Conservation (phyloP, 2,113 vertebrate species). For the Motacilla tschutschensis region DNA sequence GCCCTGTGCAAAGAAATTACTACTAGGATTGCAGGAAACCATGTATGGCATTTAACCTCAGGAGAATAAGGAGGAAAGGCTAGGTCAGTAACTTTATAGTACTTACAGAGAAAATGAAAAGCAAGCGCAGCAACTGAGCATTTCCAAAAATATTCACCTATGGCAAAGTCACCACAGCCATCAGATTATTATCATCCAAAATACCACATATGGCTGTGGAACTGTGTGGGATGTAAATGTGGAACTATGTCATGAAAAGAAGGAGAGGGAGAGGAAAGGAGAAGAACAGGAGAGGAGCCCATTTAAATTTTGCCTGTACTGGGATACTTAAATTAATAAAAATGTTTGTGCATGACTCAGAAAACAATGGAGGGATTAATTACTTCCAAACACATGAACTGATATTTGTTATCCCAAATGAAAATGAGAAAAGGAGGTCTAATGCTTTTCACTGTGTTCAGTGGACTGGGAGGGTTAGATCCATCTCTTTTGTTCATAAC, state of each 20-base stretch:
- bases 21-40: background rate
- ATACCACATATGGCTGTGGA: background rate
- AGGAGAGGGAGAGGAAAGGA: background rate
- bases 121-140: background rate
- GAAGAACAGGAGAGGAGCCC: background rate
- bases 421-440: background rate
- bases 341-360: slow-evolving; percentile 15
- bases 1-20: background rate
- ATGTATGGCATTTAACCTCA: background rate
- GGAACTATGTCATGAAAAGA: background rate
- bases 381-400: background rate
- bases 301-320: background rate
- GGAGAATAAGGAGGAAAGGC: background rate
- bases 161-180: background rate
- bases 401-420: background rate
- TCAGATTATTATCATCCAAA: background rate
- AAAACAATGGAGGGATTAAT: background rate
- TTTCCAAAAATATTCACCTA: background rate
- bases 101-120: background rate
- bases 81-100: background rate
- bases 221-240: background rate
- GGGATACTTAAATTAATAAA: background rate
- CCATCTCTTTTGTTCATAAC: background rate
- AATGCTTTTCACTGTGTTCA: background rate
- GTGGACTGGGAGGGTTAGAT: background rate